Percentiles rank a stretch among this genome's conserved stretches.
phyloP scores from a whole-genome alignment of 2,888 invertebrate genomes.

The Cataglyphis rosenhaueri region DNA sequence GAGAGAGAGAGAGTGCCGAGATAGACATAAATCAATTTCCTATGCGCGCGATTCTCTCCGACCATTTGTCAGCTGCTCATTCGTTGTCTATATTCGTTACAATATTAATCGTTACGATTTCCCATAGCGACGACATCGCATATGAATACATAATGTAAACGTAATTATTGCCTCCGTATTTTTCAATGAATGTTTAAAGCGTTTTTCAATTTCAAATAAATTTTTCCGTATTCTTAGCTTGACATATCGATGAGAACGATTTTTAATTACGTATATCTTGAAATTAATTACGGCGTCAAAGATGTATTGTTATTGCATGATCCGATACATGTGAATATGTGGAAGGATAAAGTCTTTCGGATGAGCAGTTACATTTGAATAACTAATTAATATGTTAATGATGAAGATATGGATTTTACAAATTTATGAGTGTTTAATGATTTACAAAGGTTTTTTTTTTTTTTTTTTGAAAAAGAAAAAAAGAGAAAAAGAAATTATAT shows the following conservation, averaged over 20 bases:
- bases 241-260: not conserved
- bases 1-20: not conserved
- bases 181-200: not conserved
- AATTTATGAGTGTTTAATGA: conserved; percentile 16
- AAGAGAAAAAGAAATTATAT: not conserved
- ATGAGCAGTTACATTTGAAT: not conserved
- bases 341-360: not conserved
- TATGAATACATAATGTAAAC: not conserved
- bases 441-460: not conserved
- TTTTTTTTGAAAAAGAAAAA: not conserved
- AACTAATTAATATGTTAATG: conserved; percentile 26
- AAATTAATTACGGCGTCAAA: not conserved
- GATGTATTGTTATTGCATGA: not conserved
- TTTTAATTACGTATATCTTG: conserved; percentile 9
- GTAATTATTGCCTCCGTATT: conserved; percentile 7
- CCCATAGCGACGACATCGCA: not conserved
- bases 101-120: conserved; percentile 16
- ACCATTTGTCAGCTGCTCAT: conserved; percentile 20
- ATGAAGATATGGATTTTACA: conserved; percentile 28
- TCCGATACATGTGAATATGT: not conserved
- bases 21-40: conserved; percentile 61
- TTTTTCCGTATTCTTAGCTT: conserved; percentile 1
- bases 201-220: not conserved
- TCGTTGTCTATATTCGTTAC: conserved; percentile 30
- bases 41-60: conserved; percentile 33